These are phyloP conservation scores for Carterocephalus palaemon DNA, from an alignment of 2,888 invertebrate genomes.

Conservation along the genomic window DNA sequence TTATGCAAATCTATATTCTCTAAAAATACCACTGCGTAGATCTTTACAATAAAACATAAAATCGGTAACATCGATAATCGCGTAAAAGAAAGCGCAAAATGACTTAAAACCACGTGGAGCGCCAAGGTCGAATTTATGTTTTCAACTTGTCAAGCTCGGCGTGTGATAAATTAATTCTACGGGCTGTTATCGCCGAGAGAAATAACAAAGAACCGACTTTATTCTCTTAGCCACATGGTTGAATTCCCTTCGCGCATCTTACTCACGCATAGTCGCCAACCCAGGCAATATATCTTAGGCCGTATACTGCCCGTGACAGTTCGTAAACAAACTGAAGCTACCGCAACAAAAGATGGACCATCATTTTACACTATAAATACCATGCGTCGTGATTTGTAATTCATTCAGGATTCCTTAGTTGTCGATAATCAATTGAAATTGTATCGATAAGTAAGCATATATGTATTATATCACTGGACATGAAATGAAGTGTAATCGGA, in stretches of 20 bases:
- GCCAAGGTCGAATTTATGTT: slow-evolving; percentile 80
- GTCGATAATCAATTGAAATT: slow-evolving; percentile 35
- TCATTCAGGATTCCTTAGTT: slow-evolving; percentile 32
- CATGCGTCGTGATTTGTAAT: slow-evolving; percentile 26
- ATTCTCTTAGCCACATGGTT: slow-evolving; percentile 34
- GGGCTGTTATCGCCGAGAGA: slow-evolving; percentile 64
- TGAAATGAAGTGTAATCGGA: slow-evolving; percentile 5
- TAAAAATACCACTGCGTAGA: too few species aligned
- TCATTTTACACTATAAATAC: slow-evolving; percentile 37
- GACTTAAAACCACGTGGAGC: slow-evolving; percentile 74
- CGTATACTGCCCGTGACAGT: slow-evolving; percentile 80
- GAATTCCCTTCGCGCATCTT: slow-evolving; percentile 41
- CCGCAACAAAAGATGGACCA: slow-evolving; percentile 68
- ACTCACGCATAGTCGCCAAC: slow-evolving; percentile 78
- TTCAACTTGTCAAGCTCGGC: slow-evolving; percentile 80
- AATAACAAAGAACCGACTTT: slow-evolving; percentile 40
- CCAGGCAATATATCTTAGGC: slow-evolving; percentile 80
- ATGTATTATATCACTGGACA: slow-evolving; percentile 34
- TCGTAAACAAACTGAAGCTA: slow-evolving; percentile 80
- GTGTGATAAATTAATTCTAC: slow-evolving; percentile 80
- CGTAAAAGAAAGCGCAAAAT: slow-evolving; percentile 51
- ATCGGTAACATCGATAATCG: slow-evolving; percentile 36
- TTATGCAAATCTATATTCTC: too few species aligned
- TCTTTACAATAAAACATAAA: slow-evolving; percentile 25
- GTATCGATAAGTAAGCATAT: slow-evolving; percentile 25